Evolutionary conservation across 2,888 invertebrate species (phyloP), one percentile per base, ranked within the genome.

Genomic region (Synergus japonicus): DNA sequence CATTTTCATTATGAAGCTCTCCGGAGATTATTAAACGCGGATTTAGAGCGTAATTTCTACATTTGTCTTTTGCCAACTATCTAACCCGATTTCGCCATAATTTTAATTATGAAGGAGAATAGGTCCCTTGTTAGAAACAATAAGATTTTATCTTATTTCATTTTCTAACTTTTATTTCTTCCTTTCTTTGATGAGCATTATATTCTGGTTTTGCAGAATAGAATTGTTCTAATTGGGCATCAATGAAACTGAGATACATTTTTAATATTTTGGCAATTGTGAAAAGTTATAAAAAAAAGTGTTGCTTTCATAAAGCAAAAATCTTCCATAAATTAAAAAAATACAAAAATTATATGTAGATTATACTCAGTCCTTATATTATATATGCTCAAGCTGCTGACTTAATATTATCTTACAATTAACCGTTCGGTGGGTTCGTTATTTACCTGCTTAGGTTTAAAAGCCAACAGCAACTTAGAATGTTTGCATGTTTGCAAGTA

Each of bases 1-100:
- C 29, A 29, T 29, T 54, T 69, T 37, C 9, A 69, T 69, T n/a
- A 54, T 49, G 49, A 15, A 13, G 22, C 0, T 29, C 29, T 69
- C 15, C 29, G 15, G 18, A 79, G 78, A 49, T 80, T 81, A 83
- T 82, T 82, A 83, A 76, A 29, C 58, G 76, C 46, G 80, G 79
- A 81, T 83, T 79, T 83, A 81, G 83, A 83, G 82, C 83, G 15
- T 69, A 49, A 22, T 69, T 69, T 69, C 29, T 22, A 8, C 67
- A 44, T 66, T n/a, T 29, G 46, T 69, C 67, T 49, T 67, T 4
- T 44, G 10, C 43, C 12, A 67, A 67, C 44, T 67, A 67, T 12
- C 22, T 18, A 44, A 67, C 44, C 44, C 22, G 2, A 66, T 66
- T 46, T 44, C 0, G n/a, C 9, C 9, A 29, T 8, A n/a, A 54